phyloP scores from a whole-genome alignment of 2,888 invertebrate species.

The Drosophila subsilvestris region DNA sequence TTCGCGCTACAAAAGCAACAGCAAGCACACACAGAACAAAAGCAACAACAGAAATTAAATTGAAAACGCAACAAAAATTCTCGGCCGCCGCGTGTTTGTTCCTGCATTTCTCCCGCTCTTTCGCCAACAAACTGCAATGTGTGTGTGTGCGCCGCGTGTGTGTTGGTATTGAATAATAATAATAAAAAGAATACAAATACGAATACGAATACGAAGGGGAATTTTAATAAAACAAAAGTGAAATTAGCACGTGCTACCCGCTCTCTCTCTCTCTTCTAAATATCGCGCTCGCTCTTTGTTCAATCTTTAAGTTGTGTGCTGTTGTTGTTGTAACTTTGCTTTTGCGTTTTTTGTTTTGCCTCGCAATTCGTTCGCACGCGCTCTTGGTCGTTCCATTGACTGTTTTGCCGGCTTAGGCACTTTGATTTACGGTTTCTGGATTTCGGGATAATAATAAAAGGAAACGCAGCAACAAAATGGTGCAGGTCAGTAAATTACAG shows the following conservation, averaged over 20 bases:
- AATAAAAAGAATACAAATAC: slow-evolving; percentile 39
- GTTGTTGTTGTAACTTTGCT: slow-evolving; percentile 1
- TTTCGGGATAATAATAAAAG: slow-evolving; percentile 33
- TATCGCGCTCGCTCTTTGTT: slow-evolving; percentile 1
- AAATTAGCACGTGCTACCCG: slow-evolving; percentile 69
- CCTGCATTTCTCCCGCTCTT: slow-evolving; percentile 23
- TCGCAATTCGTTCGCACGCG: slow-evolving; percentile 17
- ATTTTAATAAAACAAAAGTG: slow-evolving; percentile 62
- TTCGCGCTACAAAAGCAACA: not conserved
- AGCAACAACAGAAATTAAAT: slow-evolving; percentile 12
- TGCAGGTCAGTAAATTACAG: slow-evolving; percentile 70
- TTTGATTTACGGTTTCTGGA: slow-evolving; percentile 39
- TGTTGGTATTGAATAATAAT: not conserved
- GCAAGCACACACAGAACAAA: not conserved
- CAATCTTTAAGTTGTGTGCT: slow-evolving; percentile 6
- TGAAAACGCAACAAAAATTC: slow-evolving; percentile 8
- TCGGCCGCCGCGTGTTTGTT: slow-evolving; percentile 24
- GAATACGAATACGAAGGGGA: slow-evolving; percentile 30
- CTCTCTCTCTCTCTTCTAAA: not conserved
- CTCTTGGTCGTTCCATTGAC: slow-evolving; percentile 46
- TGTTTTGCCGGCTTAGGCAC: slow-evolving; percentile 48
- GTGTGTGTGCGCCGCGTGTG: slow-evolving; percentile 18
- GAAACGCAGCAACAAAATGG: slow-evolving; percentile 62
- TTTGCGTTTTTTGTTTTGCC: not conserved
- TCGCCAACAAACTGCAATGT: slow-evolving; percentile 1